These are phyloP conservation scores for Piscicola geometra DNA, from an alignment of 2,888 invertebrate species.

Conservation along the genomic window DNA sequence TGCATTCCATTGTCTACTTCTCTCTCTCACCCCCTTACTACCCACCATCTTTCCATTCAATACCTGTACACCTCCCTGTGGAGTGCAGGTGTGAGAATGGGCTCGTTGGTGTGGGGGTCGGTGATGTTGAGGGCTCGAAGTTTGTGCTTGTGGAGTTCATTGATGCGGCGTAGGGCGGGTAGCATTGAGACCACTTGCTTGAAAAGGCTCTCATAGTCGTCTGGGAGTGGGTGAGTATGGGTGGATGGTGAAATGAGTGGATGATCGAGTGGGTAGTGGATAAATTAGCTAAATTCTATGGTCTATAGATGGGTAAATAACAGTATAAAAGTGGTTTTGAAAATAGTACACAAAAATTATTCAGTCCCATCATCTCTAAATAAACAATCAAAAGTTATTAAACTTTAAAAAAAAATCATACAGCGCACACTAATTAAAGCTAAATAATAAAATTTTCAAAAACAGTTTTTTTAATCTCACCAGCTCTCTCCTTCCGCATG, in stretches of 20 bases:
- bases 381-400: too few species aligned
- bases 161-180: neutral
- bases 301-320: too few species aligned
- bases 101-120: neutral
- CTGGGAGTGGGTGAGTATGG: neutral
- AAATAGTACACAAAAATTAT: too few species aligned
- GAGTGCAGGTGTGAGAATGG: neutral
- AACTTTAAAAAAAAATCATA: neutral
- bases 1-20: too few species aligned
- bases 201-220: conserved; percentile 3
- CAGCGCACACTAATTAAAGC: neutral
- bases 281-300: too few species aligned
- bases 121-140: neutral
- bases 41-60: neutral
- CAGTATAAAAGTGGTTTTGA: neutral
- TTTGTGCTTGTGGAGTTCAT: neutral
- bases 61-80: neutral
- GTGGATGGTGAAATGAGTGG: neutral
- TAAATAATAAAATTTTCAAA: too few species aligned
- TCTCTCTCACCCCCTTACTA: too few species aligned
- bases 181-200: conserved; percentile 14
- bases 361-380: neutral
- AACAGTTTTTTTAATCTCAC: conserved; percentile 24
- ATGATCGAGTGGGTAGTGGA: too few species aligned
- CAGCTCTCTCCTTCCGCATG: conserved; percentile 48